phyloP scores from a whole-genome alignment of 2,888 invertebrate species.

The Eulithis prunata region DNA sequence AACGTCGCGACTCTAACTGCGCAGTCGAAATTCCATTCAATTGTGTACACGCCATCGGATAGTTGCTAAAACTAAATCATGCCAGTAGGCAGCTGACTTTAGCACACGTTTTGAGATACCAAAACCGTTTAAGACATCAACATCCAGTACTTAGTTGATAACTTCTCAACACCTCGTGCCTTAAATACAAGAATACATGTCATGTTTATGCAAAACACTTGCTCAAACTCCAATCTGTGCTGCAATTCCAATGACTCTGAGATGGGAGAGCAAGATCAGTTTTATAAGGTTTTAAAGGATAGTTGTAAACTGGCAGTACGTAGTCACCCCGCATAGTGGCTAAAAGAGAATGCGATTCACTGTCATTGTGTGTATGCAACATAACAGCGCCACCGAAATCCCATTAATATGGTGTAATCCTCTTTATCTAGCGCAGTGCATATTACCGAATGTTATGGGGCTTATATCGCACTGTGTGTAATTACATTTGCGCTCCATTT shows the following conservation, averaged over 20 bases:
- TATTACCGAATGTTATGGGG: conserved; percentile 37
- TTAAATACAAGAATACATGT: neutral
- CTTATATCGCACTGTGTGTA: conserved; percentile 30
- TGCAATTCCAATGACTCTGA: neutral
- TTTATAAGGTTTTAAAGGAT: neutral
- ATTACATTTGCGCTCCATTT: conserved; percentile 33
- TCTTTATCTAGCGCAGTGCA: conserved; percentile 56
- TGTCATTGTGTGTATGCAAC: conserved; percentile 25
- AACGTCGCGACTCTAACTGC: conserved; percentile 38
- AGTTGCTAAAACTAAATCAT: conserved; percentile 17
- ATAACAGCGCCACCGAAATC: conserved; percentile 46
- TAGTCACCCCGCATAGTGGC: neutral
- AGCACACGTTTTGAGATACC: neutral
- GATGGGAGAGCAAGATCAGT: neutral
- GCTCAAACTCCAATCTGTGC: no score
- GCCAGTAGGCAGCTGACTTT: conserved; percentile 13
- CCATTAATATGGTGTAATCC: conserved; percentile 74
- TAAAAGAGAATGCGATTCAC: conserved; percentile 12
- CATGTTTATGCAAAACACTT: no score
- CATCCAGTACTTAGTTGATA: no score
- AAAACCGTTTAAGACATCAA: no score
- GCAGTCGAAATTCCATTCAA: conserved; percentile 26
- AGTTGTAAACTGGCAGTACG: neutral
- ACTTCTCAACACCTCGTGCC: no score
- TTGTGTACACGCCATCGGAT: conserved; percentile 13